Conservation (phyloP, 2,797 vertebrate species). For the Muscicapa striata region DNA sequence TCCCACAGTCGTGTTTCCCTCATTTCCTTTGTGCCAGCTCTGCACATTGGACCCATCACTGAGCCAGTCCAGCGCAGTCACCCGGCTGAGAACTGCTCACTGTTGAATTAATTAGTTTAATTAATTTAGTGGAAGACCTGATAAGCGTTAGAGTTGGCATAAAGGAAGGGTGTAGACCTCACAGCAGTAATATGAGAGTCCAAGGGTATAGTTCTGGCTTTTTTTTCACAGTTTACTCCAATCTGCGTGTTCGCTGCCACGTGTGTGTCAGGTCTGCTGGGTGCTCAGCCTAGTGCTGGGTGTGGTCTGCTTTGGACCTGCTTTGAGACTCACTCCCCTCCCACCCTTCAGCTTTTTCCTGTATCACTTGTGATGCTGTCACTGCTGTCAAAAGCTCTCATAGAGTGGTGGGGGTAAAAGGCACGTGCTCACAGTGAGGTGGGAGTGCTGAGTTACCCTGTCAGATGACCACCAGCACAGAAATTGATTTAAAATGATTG, state of each 20-base stretch:
- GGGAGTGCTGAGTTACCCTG: background rate
- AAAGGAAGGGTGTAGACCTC: background rate
- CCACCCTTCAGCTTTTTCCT: background rate
- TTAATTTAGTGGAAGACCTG: background rate
- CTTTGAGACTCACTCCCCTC: background rate
- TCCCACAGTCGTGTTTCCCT: fast-evolving
- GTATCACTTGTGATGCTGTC: background rate
- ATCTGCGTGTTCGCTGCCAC: fast-evolving
- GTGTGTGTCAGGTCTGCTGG: background rate
- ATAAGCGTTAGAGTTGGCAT: background rate
- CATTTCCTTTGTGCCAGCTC: background rate
- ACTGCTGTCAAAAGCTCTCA: background rate
- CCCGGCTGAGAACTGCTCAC: background rate
- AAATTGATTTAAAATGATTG: background rate
- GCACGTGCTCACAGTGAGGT: background rate
- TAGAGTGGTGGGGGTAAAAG: background rate
- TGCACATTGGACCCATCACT: fast-evolving
- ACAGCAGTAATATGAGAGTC: background rate
- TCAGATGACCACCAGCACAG: background rate
- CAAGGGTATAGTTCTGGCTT: background rate
- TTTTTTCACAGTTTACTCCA: background rate
- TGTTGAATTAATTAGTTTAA: background rate
- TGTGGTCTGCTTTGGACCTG: background rate
- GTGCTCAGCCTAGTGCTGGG: background rate
- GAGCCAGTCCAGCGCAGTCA: background rate